phyloP scores from a whole-genome alignment of 2,888 invertebrate genomes.

The Lagria hirta region DNA sequence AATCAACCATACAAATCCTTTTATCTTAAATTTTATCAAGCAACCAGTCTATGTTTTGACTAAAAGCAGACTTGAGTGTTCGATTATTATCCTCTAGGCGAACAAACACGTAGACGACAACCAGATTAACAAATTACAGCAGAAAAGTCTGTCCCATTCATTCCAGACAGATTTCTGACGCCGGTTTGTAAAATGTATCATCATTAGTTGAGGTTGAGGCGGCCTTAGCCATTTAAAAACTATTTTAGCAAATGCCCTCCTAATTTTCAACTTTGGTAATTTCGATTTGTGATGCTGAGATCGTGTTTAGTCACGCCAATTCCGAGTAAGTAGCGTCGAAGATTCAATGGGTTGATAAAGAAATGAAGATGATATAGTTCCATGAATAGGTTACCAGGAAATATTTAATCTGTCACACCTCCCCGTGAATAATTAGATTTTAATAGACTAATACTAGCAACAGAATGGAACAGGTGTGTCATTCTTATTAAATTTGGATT shows the following conservation, averaged over 20 bases:
- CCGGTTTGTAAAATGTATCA: slow-evolving; percentile 15
- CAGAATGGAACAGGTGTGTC: no score
- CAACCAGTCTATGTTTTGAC: slow-evolving; percentile 23
- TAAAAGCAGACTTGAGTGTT: slow-evolving; percentile 22
- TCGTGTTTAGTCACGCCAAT: slow-evolving; percentile 13
- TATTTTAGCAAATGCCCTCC: slow-evolving; percentile 6
- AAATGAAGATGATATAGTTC: slow-evolving; percentile 4
- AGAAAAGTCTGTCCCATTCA: slow-evolving; percentile 1
- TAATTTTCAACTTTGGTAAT: slow-evolving; percentile 8
- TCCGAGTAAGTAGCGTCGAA: slow-evolving; percentile 4
- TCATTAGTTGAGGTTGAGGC: slow-evolving; percentile 7
- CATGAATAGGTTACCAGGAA: slow-evolving; percentile 6
- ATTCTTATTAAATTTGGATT: no score
- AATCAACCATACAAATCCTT: slow-evolving; percentile 18
- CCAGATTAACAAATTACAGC: slow-evolving; percentile 28
- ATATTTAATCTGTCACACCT: slow-evolving; percentile 3
- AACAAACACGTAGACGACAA: slow-evolving; percentile 23
- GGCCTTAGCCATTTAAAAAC: slow-evolving; percentile 5
- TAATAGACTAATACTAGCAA: no score
- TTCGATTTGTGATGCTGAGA: no score
- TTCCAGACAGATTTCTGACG: slow-evolving; percentile 22
- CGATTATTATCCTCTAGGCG: slow-evolving; percentile 16
- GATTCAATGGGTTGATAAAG: not conserved
- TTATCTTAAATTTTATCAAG: slow-evolving; percentile 24
- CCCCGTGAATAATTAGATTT: slow-evolving; percentile 7